Evolutionary conservation across 1,140 invertebrate genomes (phyloP).

Genomic region (Kradibia gibbosae): DNA sequence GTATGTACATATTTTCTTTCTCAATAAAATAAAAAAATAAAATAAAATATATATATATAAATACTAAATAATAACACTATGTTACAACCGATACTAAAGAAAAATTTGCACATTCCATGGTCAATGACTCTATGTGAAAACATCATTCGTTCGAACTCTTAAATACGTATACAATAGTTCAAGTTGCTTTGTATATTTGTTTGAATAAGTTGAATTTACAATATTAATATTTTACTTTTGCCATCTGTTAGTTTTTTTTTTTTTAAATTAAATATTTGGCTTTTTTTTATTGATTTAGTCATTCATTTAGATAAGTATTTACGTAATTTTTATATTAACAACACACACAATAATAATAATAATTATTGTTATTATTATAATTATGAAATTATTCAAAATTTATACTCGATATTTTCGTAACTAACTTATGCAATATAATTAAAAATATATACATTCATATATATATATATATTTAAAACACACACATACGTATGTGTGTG

Average conservation of each 20-base stretch:
- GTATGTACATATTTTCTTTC: neutral
- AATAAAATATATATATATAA: neutral
- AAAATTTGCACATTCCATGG: conserved; percentile 40
- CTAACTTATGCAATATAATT: neutral
- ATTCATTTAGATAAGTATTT: neutral
- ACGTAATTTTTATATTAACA: neutral
- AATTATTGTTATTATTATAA: neutral
- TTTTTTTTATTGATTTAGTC: neutral
- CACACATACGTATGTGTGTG: neutral
- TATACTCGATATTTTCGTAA: too few relatives aligned
- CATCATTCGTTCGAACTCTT: conserved; percentile 11
- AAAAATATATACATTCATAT: neutral
- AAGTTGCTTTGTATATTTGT: conserved; percentile 16
- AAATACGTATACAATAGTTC: neutral
- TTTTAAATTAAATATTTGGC: neutral
- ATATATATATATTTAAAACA: neutral
- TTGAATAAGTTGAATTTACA: conserved; percentile 11
- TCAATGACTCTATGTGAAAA: conserved; percentile 47
- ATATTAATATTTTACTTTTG: neutral
- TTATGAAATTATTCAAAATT: neutral
- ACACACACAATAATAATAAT: neutral
- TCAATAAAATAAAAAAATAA: too few relatives aligned
- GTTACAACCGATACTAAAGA: conserved; percentile 21
- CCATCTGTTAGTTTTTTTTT: neutral
- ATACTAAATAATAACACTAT: neutral